Percentiles rank a stretch among this genome's conserved stretches.
These are phyloP conservation scores for Polyploca ridens DNA, from an alignment of 2,888 invertebrate genomes.

Conservation along the genomic window DNA sequence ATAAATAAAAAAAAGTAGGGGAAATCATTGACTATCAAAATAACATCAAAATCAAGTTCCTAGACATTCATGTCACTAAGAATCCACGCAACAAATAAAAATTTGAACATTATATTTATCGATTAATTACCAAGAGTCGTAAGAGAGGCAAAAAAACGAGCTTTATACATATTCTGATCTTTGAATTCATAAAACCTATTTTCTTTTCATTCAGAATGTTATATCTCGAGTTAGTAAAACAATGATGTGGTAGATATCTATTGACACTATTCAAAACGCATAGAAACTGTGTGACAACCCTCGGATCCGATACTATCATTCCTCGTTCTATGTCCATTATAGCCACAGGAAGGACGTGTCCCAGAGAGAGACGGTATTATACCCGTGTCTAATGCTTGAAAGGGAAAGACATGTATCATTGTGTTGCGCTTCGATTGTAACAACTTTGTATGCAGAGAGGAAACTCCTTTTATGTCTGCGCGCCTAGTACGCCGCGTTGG, in stretches of 20 bases:
- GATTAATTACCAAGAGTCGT: too few species aligned
- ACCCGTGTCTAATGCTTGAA: conserved; percentile 63
- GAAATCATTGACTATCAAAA: too few species aligned
- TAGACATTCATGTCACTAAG: too few species aligned
- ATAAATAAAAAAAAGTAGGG: too few species aligned
- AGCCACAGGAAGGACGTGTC: conserved; percentile 76
- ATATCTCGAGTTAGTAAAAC: conserved; percentile 33
- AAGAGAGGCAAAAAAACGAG: too few species aligned
- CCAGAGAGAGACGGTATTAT: conserved; percentile 73
- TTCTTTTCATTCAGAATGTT: not conserved
- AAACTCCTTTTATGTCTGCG: conserved; percentile 63
- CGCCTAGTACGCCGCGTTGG: conserved; percentile 50
- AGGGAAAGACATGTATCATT: conserved; percentile 71
- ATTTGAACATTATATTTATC: too few species aligned
- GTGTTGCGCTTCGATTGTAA: conserved; percentile 73
- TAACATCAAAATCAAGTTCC: too few species aligned
- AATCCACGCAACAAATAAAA: too few species aligned
- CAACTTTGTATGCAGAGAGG: conserved; percentile 73
- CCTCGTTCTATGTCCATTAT: conserved; percentile 64
- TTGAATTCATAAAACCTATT: too few species aligned
- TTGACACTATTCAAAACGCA: conserved; percentile 56
- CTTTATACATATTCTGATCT: too few species aligned
- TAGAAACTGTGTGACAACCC: conserved; percentile 58
- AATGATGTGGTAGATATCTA: conserved; percentile 47
- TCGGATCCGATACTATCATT: conserved; percentile 69